phyloP scores from a whole-genome alignment of 2,888 invertebrate species.

The Drosophila percnosoma region DNA sequence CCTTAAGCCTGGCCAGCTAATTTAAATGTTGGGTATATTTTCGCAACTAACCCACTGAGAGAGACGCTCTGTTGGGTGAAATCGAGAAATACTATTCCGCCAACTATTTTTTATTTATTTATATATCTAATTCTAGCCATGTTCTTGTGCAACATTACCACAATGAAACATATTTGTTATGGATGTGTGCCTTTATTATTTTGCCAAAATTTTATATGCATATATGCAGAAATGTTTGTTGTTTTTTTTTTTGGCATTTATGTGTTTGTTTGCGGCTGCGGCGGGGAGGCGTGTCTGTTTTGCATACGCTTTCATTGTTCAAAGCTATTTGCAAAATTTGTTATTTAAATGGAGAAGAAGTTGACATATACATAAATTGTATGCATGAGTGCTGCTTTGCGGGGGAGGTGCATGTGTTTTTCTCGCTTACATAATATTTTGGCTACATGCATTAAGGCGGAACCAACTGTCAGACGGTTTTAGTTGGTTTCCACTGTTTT shows the following conservation, averaged over 20 bases:
- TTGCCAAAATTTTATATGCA: slow-evolving; percentile 64
- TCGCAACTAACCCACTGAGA: slow-evolving; percentile 24
- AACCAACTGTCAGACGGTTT: slow-evolving; percentile 15
- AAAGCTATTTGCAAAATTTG: slow-evolving; percentile 59
- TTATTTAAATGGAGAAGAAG: slow-evolving; percentile 69
- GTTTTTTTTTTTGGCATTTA: slow-evolving; percentile 10
- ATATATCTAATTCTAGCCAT: slow-evolving; percentile 13
- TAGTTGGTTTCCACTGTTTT: slow-evolving; percentile 6
- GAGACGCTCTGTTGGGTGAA: slow-evolving; percentile 21
- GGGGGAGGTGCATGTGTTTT: slow-evolving; percentile 11
- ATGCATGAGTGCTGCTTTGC: slow-evolving; percentile 36
- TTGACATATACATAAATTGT: slow-evolving; percentile 62
- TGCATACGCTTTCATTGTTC: slow-evolving; percentile 65
- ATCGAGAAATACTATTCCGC: slow-evolving; percentile 20
- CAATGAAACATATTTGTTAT: slow-evolving; percentile 46
- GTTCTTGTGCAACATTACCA: slow-evolving; percentile 49
- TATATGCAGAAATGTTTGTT: slow-evolving; percentile 40
- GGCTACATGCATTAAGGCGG: slow-evolving; percentile 15
- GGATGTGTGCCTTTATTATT: slow-evolving; percentile 66
- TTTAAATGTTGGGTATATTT: slow-evolving; percentile 24
- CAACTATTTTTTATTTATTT: neutral
- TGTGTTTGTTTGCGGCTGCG: neutral
- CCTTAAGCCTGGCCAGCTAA: slow-evolving; percentile 52
- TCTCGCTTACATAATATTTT: slow-evolving; percentile 55
- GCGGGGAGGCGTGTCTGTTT: slow-evolving; percentile 23